phyloP scores from a whole-genome alignment of 2,797 vertebrate genomes.

The Capromys pilorides region DNA sequence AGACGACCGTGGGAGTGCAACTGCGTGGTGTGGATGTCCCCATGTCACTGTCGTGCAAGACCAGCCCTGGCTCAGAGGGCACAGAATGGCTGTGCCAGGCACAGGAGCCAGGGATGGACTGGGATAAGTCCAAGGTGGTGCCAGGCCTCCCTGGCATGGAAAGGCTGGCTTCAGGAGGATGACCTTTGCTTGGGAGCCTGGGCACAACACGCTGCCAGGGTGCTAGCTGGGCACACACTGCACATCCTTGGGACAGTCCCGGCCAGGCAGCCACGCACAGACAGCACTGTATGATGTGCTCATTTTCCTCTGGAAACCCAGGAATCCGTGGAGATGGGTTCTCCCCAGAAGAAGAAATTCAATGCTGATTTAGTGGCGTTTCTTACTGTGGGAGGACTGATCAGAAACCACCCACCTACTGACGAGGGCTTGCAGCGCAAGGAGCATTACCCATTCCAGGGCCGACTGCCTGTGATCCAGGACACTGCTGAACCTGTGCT shows the following conservation, averaged over 20 bases:
- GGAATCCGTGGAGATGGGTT: background rate
- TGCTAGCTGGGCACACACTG: background rate
- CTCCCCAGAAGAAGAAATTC: background rate
- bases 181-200: background rate
- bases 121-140: background rate
- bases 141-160: background rate
- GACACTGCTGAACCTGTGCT: background rate
- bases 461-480: background rate
- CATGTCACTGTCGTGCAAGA: rapidly evolving
- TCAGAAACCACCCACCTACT: background rate
- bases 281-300: background rate
- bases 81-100: background rate
- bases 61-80: background rate
- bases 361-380: background rate
- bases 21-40: rapidly evolving
- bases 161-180: background rate
- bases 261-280: too few relatives aligned
- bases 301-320: background rate
- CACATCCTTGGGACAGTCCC: background rate
- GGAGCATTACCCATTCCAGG: background rate
- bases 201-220: background rate
- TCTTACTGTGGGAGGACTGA: background rate
- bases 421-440: background rate
- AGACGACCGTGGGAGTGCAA: background rate
- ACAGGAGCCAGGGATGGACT: background rate